These are phyloP conservation scores for Tragelaphus eurycerus DNA, from an alignment of 2,797 vertebrate genomes.

Conservation along the genomic window DNA sequence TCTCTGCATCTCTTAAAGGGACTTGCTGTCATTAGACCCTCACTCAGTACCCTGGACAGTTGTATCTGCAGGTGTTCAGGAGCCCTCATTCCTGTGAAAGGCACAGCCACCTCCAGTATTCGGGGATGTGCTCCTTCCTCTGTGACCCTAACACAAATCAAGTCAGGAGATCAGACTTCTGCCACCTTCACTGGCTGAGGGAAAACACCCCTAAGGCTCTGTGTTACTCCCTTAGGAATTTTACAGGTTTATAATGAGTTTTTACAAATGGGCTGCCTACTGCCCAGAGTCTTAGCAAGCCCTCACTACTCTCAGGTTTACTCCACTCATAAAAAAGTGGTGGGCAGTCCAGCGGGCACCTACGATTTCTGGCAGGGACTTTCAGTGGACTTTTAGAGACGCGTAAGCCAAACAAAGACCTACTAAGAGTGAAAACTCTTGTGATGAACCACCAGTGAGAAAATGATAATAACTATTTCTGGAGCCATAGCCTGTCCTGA, in stretches of 20 bases:
- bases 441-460: background rate
- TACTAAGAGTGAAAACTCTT: background rate
- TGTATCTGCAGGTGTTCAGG: background rate
- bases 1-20: background rate
- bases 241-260: background rate
- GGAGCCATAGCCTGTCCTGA: background rate
- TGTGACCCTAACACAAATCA: background rate
- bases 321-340: background rate
- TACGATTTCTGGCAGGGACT: background rate
- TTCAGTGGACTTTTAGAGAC: background rate
- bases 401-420: background rate
- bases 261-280: background rate
- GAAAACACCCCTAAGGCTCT: background rate
- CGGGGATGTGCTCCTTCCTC: background rate
- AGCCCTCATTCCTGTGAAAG: background rate
- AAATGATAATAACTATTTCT: background rate
- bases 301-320: background rate
- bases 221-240: background rate
- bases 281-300: background rate
- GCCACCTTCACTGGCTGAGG: background rate
- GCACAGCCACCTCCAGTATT: background rate
- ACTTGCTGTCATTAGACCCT: background rate
- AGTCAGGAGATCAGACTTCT: background rate
- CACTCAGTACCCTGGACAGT: background rate
- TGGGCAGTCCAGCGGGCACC: background rate